Conservation (phyloP, 2,888 invertebrate species). For the Drosophila atripex region DNA sequence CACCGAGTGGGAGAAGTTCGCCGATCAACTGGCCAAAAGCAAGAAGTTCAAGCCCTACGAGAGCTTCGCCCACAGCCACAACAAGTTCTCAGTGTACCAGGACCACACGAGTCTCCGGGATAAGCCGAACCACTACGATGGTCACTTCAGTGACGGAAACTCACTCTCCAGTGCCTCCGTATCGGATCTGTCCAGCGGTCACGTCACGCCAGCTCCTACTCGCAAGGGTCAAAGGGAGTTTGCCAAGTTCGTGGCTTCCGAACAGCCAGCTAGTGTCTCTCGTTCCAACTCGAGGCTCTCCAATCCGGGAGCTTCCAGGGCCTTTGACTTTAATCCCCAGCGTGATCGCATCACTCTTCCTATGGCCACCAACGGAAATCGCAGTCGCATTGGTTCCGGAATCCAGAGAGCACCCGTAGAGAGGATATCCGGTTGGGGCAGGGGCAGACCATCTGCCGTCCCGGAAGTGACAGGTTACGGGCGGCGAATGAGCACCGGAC, state of each 20-base stretch:
- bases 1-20: slow-evolving; percentile 82
- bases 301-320: slow-evolving; percentile 49
- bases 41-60: slow-evolving; percentile 80
- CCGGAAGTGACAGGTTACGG: slow-evolving; percentile 47
- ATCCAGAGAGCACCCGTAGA: slow-evolving; percentile 31
- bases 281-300: slow-evolving; percentile 68
- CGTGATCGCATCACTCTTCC: slow-evolving; percentile 68
- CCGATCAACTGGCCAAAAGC: slow-evolving; percentile 78
- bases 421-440: slow-evolving; percentile 49
- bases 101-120: slow-evolving; percentile 65
- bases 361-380: slow-evolving; percentile 23
- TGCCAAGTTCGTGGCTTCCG: slow-evolving; percentile 66
- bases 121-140: slow-evolving; percentile 65
- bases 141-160: slow-evolving; percentile 65
- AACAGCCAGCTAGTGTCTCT: slow-evolving; percentile 63
- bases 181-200: slow-evolving; percentile 71
- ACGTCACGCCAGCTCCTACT: slow-evolving; percentile 57
- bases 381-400: slow-evolving; percentile 37
- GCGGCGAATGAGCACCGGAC: slow-evolving; percentile 30
- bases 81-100: slow-evolving; percentile 68
- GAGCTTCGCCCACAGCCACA: slow-evolving; percentile 64
- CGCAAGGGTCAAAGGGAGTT: slow-evolving; percentile 66
- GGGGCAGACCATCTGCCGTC: slow-evolving; percentile 49
- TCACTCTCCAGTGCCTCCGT: slow-evolving; percentile 65
- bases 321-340: slow-evolving; percentile 75